Evolutionary conservation across 2,888 invertebrate species (phyloP).

Genomic region (Plebejus anna): DNA sequence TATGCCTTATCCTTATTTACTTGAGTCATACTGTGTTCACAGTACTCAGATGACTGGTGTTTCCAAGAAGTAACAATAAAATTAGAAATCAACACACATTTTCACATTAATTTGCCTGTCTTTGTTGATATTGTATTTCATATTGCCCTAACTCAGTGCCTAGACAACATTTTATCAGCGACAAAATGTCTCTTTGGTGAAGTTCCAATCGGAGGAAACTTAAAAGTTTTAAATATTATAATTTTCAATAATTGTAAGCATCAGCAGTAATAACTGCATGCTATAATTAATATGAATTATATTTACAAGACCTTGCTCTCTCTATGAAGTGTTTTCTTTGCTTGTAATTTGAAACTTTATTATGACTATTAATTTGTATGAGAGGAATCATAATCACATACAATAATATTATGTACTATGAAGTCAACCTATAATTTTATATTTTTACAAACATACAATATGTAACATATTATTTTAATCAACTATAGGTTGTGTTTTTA

Average conservation of each 20-base stretch:
- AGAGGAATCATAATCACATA: not conserved
- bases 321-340: conserved; percentile 7
- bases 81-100: conserved; percentile 1
- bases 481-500: conserved; percentile 7
- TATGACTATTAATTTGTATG: not conserved
- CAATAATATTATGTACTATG: not conserved
- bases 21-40: not conserved
- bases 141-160: not conserved
- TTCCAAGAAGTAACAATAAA: not conserved
- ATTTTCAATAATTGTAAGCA: conserved; percentile 1
- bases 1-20: not conserved
- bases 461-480: not conserved
- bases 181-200: not conserved
- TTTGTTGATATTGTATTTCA: not conserved
- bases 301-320: conserved; percentile 18
- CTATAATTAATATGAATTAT: conserved; percentile 9
- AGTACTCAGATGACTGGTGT: not conserved
- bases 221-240: not conserved
- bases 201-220: not conserved
- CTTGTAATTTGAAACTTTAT: not conserved
- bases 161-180: conserved; percentile 13
- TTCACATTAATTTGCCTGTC: conserved; percentile 1
- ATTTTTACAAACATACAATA: not conserved
- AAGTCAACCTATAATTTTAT: not conserved
- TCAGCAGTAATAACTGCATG: not conserved